These are phyloP conservation scores for Embiotoca jacksoni DNA, from an alignment of 2,113 vertebrate genomes.

Conservation along the genomic window DNA sequence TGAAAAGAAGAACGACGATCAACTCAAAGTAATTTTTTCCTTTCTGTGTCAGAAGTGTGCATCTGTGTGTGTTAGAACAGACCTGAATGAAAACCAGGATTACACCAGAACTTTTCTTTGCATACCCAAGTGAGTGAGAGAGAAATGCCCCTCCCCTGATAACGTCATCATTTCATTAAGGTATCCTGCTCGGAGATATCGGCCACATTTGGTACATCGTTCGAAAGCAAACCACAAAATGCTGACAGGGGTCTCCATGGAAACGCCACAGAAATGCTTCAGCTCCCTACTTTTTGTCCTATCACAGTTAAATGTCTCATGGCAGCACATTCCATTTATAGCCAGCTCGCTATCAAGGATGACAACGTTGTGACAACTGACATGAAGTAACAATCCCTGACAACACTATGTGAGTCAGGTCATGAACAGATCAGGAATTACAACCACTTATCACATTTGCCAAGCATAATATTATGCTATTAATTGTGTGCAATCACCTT, in stretches of 20 bases:
- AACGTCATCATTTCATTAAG: constrained; percentile 4
- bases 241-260: constrained; percentile 52
- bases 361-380: constrained; percentile 18
- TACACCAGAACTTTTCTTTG: not conserved
- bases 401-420: constrained; percentile 1
- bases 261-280: constrained; percentile 22
- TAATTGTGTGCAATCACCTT: too few relatives aligned
- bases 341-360: constrained; percentile 35
- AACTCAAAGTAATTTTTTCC: constrained; percentile 13
- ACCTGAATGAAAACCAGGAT: not conserved
- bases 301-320: constrained; percentile 34
- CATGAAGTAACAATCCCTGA: constrained; percentile 11
- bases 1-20: not conserved
- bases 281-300: constrained; percentile 15
- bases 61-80: not conserved
- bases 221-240: constrained; percentile 18
- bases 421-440: not conserved
- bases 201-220: not conserved
- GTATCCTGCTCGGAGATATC: constrained; percentile 12
- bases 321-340: constrained; percentile 51
- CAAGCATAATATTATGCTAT: not conserved
- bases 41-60: not conserved
- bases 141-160: not conserved
- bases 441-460: not conserved
- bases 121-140: not conserved